Evolutionary conservation across 2,797 vertebrate species (phyloP).

Genomic region (Pseudopleuronectes americanus): DNA sequence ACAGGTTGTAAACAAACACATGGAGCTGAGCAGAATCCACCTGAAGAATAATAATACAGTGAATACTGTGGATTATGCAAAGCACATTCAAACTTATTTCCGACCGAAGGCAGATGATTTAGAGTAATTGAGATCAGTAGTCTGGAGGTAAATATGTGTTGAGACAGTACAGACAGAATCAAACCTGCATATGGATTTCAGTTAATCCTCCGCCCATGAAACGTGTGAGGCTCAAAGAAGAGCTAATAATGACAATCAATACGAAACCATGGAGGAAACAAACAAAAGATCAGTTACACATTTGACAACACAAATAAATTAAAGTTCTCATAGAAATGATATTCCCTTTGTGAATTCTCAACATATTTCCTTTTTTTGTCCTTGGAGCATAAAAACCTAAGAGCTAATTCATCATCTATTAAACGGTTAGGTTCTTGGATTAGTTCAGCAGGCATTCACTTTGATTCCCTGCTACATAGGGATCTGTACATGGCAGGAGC

Average conservation of each 20-base stretch:
- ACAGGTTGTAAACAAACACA: constrained; percentile 37
- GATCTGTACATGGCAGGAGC: constrained; percentile 64
- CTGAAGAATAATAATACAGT: constrained; percentile 34
- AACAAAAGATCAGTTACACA: constrained; percentile 38
- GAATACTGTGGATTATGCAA: constrained; percentile 31
- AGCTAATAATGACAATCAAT: constrained; percentile 50
- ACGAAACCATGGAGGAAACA: constrained; percentile 32
- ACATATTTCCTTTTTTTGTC: constrained; percentile 22
- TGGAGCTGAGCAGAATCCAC: constrained; percentile 24
- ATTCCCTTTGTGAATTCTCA: constrained; percentile 25
- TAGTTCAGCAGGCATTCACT: constrained; percentile 65
- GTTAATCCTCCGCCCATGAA: constrained; percentile 30
- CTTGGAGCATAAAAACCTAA: constrained; percentile 38
- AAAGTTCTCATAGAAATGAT: constrained; percentile 45
- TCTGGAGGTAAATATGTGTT: constrained; percentile 31
- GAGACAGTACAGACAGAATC: constrained; percentile 28
- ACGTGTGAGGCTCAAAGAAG: constrained; percentile 7
- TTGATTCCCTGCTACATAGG: constrained; percentile 57
- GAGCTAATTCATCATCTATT: constrained; percentile 38
- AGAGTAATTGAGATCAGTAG: background rate
- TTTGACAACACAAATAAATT: constrained; percentile 53
- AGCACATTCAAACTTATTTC: constrained; percentile 28
- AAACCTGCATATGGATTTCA: constrained; percentile 37
- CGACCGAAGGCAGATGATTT: constrained; percentile 5
- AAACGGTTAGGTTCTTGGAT: constrained; percentile 44